Base-by-base conservation (phyloP, 2,797 vertebrate species). In the Melanotaenia pygmaea region DNA sequence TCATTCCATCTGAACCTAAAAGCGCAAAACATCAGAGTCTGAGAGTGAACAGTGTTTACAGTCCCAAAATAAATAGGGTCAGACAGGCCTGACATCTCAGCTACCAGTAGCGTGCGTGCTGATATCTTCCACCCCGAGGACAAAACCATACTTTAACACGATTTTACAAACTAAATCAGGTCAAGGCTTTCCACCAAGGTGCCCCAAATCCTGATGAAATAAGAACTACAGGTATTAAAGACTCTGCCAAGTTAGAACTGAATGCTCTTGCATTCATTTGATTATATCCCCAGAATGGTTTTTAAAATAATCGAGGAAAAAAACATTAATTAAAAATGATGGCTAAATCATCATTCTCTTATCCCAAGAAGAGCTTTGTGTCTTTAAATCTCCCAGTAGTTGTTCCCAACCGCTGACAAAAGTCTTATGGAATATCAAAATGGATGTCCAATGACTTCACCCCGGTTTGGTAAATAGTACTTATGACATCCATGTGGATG, bases 101-200 rank as follows among this genome's bases (percentile, higher is more conserved):
- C 74, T 70, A 67, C 68, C 61, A 71, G 77, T 51, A 62, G n/a
- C n/a, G n/a, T n/a, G 69, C 14, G 3, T 59, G 68, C 61, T 73
- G 65, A 69, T 72, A 64, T 74, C 68, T 73, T 67, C 34, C 72
- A 30, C 30, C 47, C 62, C 22, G 0, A 14, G 77, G 59, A 63
- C 59, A 82, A 71, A 83, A 76, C 81, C 3, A 16, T 51, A 43
- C 58, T 61, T 66, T 45, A 68, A 72, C 72, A 74, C 20, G 51
- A 65, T 54, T 60, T 56, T 68, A 59, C 59, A 67, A 76, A 54
- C 50, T 64, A 64, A 86, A 86, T 78, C 56, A 72, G 84, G 78
- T 24, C 79, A 71, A 51, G 26, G 32, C 74, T 76, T 64, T 61
- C 50, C 30, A 54, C 63, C 57, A 56, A 76, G 69, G 62, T 72